Evolutionary conservation across 2,888 invertebrate genomes (phyloP).

Genomic region (Spodoptera exigua): DNA sequence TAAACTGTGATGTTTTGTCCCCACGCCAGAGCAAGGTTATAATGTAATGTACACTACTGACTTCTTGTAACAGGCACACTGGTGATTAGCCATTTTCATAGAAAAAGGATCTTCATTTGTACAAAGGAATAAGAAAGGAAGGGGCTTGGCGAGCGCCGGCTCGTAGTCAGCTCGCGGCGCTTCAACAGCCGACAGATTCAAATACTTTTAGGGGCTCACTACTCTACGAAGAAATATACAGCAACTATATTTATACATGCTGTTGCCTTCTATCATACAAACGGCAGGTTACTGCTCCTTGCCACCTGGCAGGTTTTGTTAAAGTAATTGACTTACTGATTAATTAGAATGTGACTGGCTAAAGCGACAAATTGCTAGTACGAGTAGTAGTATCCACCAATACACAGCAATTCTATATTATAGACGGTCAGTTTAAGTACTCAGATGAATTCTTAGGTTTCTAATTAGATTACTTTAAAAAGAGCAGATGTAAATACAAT

Average conservation of each 20-base stretch:
- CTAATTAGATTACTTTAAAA: constrained; percentile 2
- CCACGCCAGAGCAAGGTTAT: constrained; percentile 24
- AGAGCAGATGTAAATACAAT: constrained; percentile 12
- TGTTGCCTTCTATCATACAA: constrained; percentile 1
- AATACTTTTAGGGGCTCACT: constrained; percentile 21
- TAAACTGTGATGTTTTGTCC: constrained; percentile 22
- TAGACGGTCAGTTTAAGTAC: constrained; percentile 4
- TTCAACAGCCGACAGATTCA: constrained; percentile 30
- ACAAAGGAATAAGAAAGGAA: constrained; percentile 49
- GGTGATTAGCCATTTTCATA: constrained; percentile 52
- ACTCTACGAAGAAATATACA: constrained; percentile 19
- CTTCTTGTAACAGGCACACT: constrained; percentile 44
- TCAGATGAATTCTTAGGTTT: background rate
- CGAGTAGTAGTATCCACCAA: constrained; percentile 12
- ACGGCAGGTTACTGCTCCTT: background rate
- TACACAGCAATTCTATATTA: constrained; percentile 3
- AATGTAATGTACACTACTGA: constrained; percentile 29
- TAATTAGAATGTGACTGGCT: background rate
- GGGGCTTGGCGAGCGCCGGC: constrained; percentile 15
- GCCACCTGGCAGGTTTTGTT: constrained; percentile 4
- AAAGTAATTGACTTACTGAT: constrained; percentile 19
- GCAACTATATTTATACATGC: constrained; percentile 6
- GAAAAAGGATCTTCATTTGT: constrained; percentile 39
- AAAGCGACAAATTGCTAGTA: constrained; percentile 4
- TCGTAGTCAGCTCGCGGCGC: background rate